These are phyloP conservation scores for Trachelus iudaicus DNA, from an alignment of 2,888 invertebrate species.

Conservation along the genomic window DNA sequence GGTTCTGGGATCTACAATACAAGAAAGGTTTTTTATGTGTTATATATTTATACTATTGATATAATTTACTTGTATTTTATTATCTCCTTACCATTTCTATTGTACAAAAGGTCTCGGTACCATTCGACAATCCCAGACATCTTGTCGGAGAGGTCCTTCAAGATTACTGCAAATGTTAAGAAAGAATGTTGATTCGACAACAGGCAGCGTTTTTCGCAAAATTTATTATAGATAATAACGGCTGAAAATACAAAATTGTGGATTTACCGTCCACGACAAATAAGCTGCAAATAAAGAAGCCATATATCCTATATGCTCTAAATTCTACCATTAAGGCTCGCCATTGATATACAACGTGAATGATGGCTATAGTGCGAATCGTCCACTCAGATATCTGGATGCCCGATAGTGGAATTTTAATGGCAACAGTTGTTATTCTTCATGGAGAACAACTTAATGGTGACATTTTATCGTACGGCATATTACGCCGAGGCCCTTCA, in stretches of 20 bases:
- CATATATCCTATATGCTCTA: background rate
- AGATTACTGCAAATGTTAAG: conserved; percentile 28
- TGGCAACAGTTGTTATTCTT: background rate
- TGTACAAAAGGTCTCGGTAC: conserved; percentile 54
- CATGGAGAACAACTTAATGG: background rate
- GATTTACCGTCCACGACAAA: background rate
- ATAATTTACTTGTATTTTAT: background rate
- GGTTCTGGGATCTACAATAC: conserved; percentile 74
- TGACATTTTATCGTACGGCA: background rate
- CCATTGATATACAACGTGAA: background rate
- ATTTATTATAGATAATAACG: background rate
- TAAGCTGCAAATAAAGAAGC: background rate
- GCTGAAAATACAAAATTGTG: background rate
- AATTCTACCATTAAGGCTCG: background rate
- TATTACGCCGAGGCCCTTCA: background rate
- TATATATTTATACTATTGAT: background rate
- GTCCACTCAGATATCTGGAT: background rate
- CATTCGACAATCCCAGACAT: conserved; percentile 57
- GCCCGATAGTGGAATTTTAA: background rate
- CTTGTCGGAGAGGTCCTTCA: conserved; percentile 7
- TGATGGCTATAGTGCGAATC: background rate
- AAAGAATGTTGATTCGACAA: background rate
- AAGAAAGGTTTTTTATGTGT: background rate
- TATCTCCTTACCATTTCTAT: conserved; percentile 47
- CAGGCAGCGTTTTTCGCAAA: background rate